Conservation (phyloP, 2,113 vertebrate genomes). For the Seriola quinqueradiata region DNA sequence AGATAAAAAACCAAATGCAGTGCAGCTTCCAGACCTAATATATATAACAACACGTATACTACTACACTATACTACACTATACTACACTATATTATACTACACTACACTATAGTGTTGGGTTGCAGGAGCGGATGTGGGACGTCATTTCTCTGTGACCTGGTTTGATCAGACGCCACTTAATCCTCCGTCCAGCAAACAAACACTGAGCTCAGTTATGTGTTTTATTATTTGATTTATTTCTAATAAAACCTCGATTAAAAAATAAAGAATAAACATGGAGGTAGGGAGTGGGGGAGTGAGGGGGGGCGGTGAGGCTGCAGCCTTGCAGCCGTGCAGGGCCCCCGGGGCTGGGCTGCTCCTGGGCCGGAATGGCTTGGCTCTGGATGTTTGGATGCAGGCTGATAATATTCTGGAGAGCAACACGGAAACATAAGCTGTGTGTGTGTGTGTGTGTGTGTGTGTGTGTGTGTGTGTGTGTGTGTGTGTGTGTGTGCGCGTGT, state of each 20-base stretch:
- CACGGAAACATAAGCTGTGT: conserved; percentile 46
- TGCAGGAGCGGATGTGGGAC: neutral
- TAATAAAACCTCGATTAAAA: neutral
- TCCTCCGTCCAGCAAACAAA: conserved; percentile 8
- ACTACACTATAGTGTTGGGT: neutral
- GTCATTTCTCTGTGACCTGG: conserved; percentile 62
- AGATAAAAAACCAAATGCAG: neutral
- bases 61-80: neutral
- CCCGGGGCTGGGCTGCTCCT: too few relatives aligned
- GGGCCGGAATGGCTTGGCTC: too few relatives aligned
- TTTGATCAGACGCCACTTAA: conserved; percentile 62
- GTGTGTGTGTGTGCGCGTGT: conserved; percentile 3
- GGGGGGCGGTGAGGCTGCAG: too few relatives aligned
- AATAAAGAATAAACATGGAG: too few relatives aligned
- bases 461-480: too few relatives aligned
- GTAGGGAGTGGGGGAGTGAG: too few relatives aligned
- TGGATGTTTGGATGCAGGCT: conserved; percentile 1
- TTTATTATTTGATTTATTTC: neutral
- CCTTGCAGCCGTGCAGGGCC: too few relatives aligned
- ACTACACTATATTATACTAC: neutral
- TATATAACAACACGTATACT: neutral
- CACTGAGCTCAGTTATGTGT: conserved; percentile 1
- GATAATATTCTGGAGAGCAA: conserved; percentile 32
- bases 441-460: neutral
- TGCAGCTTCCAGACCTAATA: neutral